These are phyloP conservation scores for Hirtodrosophila histrioides DNA, from an alignment of 2,888 invertebrate genomes.

Conservation along the genomic window DNA sequence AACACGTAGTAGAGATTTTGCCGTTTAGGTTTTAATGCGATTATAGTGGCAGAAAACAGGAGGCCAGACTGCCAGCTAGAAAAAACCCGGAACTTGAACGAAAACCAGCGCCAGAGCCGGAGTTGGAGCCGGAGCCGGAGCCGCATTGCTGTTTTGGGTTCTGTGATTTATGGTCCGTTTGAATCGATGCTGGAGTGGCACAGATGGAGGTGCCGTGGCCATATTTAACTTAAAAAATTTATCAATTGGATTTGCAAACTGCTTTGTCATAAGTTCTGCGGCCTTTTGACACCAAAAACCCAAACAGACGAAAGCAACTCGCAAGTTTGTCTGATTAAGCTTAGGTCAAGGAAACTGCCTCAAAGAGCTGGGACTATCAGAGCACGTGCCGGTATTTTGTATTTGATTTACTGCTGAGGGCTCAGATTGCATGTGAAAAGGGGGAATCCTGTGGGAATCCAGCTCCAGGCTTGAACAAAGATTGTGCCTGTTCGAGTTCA, in stretches of 20 bases:
- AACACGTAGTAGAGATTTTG: constrained; percentile 75
- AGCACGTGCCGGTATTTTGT: constrained; percentile 73
- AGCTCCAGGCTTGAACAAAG: constrained; percentile 12
- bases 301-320: constrained; percentile 30
- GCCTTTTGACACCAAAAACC: constrained; percentile 47
- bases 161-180: constrained; percentile 66
- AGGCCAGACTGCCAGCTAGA: neutral
- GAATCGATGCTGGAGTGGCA: constrained; percentile 47
- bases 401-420: constrained; percentile 72
- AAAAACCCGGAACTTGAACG: neutral
- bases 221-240: constrained; percentile 74
- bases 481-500: constrained; percentile 16
- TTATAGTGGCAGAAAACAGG: constrained; percentile 60
- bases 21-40: constrained; percentile 77
- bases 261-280: constrained; percentile 74
- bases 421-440: constrained; percentile 35
- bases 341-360: constrained; percentile 31
- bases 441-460: constrained; percentile 29
- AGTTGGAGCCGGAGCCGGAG: neutral
- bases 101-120: neutral
- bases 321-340: constrained; percentile 52
- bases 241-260: constrained; percentile 77
- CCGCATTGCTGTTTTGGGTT: constrained; percentile 9
- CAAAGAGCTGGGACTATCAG: constrained; percentile 34
- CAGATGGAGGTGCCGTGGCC: constrained; percentile 19